Base-by-base conservation (phyloP, 2,888 invertebrate genomes). In the Alloplasta piceator region DNA sequence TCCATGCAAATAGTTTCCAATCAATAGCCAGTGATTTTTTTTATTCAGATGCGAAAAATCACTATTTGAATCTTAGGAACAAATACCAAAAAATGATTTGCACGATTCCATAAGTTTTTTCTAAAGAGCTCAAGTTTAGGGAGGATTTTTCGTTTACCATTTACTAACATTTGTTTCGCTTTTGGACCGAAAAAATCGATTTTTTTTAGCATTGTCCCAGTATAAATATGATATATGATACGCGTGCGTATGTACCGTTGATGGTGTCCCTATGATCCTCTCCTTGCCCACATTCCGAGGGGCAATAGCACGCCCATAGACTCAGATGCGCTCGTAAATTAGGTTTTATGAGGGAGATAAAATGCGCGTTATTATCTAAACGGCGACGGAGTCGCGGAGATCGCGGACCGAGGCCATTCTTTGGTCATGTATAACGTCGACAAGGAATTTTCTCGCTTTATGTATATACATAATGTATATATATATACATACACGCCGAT, bases 291-390 rank as follows among this genome's bases (percentile, higher is more conserved):
- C 90, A 90, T 91, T 90, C 89, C 89, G 86, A 82, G 84, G 83
- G 85, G 85, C 86, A 86, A 86, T 90, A 88, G 86, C 86, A 88
- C 88, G 88, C 89, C 89, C 88, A 90, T 91, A 89, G 91, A 90
- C 90, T 89, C 84, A 89, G 87, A 90, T 90, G 89, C 86, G 87
- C 88, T 89, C 87, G 90, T 92, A 92, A 92, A 92, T 92, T 91
- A 91, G 87, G 88, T 91, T 92, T 92, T 92, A 92, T 90, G 92
- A 92, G 91, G 88, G 88, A 92, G 92, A 92, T 92, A 92, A 92
- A 92, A 92, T 90, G 90, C 90, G 89, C 91, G 90, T 92, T 92
- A 92, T 92, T 92, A 92, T 92, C 92, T 92, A 92, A 92, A 92
- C 90, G 91, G 90, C 91, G 88, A 87, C 88, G 89, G 89, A 89